Percentiles rank a stretch among this genome's conserved stretches.
phyloP scores from a whole-genome alignment of 64 coral and sea anemone genomes.

The Pachyseris speciosa region DNA sequence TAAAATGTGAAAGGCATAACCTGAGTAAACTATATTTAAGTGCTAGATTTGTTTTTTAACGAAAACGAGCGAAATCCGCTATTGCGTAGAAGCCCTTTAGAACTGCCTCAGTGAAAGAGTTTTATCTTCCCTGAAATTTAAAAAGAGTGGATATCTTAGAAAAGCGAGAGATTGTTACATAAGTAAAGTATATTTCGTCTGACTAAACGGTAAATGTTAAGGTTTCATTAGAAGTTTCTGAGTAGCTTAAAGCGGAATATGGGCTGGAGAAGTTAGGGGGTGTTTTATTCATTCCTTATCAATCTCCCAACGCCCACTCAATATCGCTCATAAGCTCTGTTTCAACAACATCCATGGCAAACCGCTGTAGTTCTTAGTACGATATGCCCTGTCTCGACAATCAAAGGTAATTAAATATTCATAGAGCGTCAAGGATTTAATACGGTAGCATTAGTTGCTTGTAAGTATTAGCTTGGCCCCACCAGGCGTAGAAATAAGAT shows the following conservation, averaged over 20 bases:
- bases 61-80: slow-evolving; percentile 42
- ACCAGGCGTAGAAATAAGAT: background rate
- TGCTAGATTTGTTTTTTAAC: background rate
- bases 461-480: background rate
- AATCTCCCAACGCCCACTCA: slow-evolving; percentile 19
- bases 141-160: slow-evolving; percentile 12
- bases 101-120: background rate
- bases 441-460: background rate
- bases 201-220: background rate
- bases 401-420: slow-evolving; percentile 47
- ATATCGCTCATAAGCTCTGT: background rate
- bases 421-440: background rate
- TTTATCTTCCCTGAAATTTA: background rate
- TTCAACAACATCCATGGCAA: background rate
- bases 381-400: background rate
- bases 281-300: background rate
- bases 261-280: background rate
- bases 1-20: background rate
- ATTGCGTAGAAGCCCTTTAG: background rate
- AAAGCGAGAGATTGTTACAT: background rate
- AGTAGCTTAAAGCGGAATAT: background rate
- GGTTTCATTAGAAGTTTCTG: background rate
- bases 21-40: background rate
- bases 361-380: background rate
- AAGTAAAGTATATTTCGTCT: background rate